These are phyloP conservation scores for Volucella inflata DNA, from an alignment of 2,888 invertebrate genomes.

Conservation along the genomic window DNA sequence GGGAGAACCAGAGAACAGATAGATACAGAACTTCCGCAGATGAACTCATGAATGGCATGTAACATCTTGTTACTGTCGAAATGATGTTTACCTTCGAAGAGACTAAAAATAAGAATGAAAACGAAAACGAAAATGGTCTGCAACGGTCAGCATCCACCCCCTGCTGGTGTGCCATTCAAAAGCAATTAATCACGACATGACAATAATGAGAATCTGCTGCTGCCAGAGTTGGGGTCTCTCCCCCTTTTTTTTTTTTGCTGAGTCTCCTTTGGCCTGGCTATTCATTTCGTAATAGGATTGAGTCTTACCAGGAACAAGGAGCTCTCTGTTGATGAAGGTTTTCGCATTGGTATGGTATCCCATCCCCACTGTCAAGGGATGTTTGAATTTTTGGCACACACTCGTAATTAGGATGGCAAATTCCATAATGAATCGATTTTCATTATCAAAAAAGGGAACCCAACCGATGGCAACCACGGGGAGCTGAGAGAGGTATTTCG, in stretches of 20 bases:
- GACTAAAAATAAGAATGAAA: background rate
- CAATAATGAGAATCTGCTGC: constrained; percentile 77
- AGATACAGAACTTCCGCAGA: constrained; percentile 70
- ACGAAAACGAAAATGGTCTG: background rate
- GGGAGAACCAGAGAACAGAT: constrained; percentile 22
- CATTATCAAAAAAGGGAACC: background rate
- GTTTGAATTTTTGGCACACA: constrained; percentile 16
- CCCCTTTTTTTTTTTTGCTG: background rate
- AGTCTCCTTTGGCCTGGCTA: constrained; percentile 11
- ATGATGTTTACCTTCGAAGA: constrained; percentile 71
- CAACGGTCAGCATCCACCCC: constrained; percentile 22
- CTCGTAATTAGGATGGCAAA: constrained; percentile 47
- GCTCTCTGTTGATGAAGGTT: constrained; percentile 53
- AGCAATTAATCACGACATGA: constrained; percentile 79
- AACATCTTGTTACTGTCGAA: constrained; percentile 74
- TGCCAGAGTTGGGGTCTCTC: constrained; percentile 6
- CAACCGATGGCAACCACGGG: no score
- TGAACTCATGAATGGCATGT: constrained; percentile 74
- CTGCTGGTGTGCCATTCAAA: constrained; percentile 68
- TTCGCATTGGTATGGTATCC: constrained; percentile 8
- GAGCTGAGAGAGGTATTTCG: background rate
- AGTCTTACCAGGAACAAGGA: constrained; percentile 21
- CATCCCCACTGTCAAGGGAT: constrained; percentile 30
- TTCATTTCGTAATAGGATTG: constrained; percentile 62
- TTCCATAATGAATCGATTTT: constrained; percentile 33